phyloP scores from a whole-genome alignment of 2,888 invertebrate genomes.

The Andricus curvator region DNA sequence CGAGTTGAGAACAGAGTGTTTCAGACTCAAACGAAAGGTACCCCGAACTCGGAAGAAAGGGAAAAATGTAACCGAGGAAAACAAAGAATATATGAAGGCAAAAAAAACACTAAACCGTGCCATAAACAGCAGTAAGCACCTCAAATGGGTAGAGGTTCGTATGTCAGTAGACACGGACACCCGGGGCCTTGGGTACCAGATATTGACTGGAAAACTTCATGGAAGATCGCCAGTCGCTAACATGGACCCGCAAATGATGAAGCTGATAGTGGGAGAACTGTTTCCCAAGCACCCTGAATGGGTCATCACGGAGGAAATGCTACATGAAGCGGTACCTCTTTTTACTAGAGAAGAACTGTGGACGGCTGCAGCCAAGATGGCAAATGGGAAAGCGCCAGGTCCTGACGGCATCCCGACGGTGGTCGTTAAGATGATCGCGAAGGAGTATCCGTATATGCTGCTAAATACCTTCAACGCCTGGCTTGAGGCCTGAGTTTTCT shows the following conservation, averaged over 20 bases:
- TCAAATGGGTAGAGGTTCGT: conserved; percentile 55
- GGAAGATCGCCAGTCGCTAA: not conserved
- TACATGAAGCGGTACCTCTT: not conserved
- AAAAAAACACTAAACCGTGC: too few species aligned
- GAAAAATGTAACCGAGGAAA: too few species aligned
- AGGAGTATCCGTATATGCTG: conserved; percentile 44
- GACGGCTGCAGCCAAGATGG: conserved; percentile 46
- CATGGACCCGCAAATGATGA: too few species aligned
- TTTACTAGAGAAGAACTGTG: conserved; percentile 53
- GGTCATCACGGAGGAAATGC: not conserved
- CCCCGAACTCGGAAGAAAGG: not conserved
- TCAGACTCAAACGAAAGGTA: conserved; percentile 41
- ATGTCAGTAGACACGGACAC: conserved; percentile 55
- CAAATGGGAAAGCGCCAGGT: conserved; percentile 56
- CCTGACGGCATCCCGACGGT: conserved; percentile 58
- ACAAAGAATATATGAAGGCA: not conserved
- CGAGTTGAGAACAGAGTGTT: conserved; percentile 50
- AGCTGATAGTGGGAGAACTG: too few species aligned
- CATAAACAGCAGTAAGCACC: conserved; percentile 50
- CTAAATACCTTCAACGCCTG: conserved; percentile 44
- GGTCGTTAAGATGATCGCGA: conserved; percentile 49
- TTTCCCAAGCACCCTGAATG: too few species aligned
- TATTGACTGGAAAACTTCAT: conserved; percentile 49
- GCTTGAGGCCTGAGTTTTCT: conserved; percentile 48
- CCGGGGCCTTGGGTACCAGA: conserved; percentile 57